These are phyloP conservation scores for Notarius lentiginosus DNA, from an alignment of 2,113 vertebrate genomes.

Conservation along the genomic window DNA sequence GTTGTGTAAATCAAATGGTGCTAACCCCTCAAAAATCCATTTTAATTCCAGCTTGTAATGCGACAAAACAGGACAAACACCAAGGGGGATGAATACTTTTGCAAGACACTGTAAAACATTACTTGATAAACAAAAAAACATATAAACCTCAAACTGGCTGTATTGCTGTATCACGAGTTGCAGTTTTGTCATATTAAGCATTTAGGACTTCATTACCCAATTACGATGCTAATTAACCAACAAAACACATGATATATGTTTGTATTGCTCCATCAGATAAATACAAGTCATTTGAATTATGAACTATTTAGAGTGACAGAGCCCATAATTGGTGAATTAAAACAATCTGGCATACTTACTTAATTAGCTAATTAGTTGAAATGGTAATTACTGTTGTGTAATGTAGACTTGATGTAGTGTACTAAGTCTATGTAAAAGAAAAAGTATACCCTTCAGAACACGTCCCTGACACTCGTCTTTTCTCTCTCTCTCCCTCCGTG, in stretches of 20 bases:
- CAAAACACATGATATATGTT: neutral
- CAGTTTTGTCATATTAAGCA: neutral
- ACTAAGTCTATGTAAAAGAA: neutral
- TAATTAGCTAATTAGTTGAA: neutral
- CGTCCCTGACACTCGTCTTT: neutral
- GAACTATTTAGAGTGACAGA: neutral
- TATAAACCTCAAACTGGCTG: neutral
- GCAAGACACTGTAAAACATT: neutral
- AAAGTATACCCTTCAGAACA: neutral
- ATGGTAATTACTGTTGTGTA: neutral
- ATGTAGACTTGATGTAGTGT: neutral
- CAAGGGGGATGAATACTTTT: too few species aligned
- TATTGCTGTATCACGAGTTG: neutral
- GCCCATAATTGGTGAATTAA: neutral
- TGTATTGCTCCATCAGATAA: neutral
- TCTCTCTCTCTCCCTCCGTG: conserved; percentile 42
- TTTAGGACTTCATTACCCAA: neutral
- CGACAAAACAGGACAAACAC: too few species aligned
- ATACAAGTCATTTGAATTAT: neutral
- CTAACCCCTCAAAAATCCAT: too few species aligned
- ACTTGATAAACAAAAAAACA: neutral
- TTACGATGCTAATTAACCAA: neutral
- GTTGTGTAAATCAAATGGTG: too few species aligned
- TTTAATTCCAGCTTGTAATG: too few species aligned
- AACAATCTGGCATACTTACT: neutral